phyloP scores from a whole-genome alignment of 2,888 invertebrate genomes.

The Orthosia gracilis region DNA sequence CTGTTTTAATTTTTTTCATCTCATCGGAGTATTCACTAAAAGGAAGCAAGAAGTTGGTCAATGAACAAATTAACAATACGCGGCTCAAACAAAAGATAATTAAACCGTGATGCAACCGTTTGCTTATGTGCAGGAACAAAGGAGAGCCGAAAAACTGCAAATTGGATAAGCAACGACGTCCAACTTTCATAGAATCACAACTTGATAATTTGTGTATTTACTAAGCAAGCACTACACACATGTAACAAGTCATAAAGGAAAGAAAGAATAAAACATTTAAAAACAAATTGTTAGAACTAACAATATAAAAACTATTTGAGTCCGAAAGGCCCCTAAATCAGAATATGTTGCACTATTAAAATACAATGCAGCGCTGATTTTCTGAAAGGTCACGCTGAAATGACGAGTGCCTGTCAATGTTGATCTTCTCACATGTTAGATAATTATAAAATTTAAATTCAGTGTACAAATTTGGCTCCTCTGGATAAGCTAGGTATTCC shows the following conservation, averaged over 20 bases:
- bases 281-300: too few relatives aligned
- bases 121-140: conserved; percentile 67
- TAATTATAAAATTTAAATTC: neutral
- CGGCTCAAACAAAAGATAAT: conserved; percentile 82
- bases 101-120: conserved; percentile 65
- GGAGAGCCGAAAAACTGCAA: conserved; percentile 63
- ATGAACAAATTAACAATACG: conserved; percentile 82
- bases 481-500: conserved; percentile 15
- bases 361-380: too few relatives aligned
- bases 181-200: conserved; percentile 51
- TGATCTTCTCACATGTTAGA: neutral
- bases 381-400: too few relatives aligned
- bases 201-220: conserved; percentile 17
- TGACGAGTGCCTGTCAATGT: neutral
- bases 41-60: conserved; percentile 80
- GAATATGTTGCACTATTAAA: too few relatives aligned
- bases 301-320: too few relatives aligned
- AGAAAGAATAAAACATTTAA: too few relatives aligned
- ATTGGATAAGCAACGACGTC: conserved; percentile 52
- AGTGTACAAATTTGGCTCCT: neutral
- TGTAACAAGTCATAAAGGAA: conserved; percentile 8
- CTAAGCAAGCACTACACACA: conserved; percentile 3
- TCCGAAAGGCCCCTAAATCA: too few relatives aligned
- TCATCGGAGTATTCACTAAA: conserved; percentile 48
- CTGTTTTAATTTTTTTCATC: conserved; percentile 41